Conservation (phyloP, 2,888 invertebrate species). For the Camptogramma bilineatum region DNA sequence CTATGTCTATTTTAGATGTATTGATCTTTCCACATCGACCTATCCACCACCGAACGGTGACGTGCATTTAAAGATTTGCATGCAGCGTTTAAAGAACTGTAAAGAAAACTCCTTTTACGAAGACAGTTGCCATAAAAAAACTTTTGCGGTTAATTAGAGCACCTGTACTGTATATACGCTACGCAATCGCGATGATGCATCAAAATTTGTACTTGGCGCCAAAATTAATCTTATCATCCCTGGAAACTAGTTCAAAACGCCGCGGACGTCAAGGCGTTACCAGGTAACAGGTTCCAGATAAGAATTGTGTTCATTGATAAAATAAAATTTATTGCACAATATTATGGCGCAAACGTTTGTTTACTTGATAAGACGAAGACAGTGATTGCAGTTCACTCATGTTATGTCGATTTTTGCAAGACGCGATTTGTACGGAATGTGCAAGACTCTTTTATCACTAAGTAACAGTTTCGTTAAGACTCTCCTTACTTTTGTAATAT, state of each 20-base stretch:
- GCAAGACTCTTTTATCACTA: background rate
- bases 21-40: constrained; percentile 34
- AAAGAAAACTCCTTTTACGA: background rate
- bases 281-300: constrained; percentile 61
- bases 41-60: constrained; percentile 12
- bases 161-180: constrained; percentile 2
- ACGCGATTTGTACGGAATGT: constrained; percentile 1
- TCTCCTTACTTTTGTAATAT: background rate
- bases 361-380: constrained; percentile 52
- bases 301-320: constrained; percentile 58
- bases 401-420: constrained; percentile 31
- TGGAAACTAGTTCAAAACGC: constrained; percentile 67
- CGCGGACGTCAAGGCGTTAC: constrained; percentile 57
- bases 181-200: constrained; percentile 41
- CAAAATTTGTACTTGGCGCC: constrained; percentile 59
- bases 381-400: constrained; percentile 22
- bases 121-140: background rate
- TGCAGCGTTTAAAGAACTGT: no score
- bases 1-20: constrained; percentile 33
- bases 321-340: constrained; percentile 52
- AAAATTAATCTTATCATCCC: constrained; percentile 68
- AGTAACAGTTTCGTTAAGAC: background rate
- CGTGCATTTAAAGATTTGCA: constrained; percentile 6
- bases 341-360: constrained; percentile 52
- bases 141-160: constrained; percentile 15